Evolutionary conservation across 2,797 vertebrate species (phyloP).

Genomic region (Sebastes glaucus): DNA sequence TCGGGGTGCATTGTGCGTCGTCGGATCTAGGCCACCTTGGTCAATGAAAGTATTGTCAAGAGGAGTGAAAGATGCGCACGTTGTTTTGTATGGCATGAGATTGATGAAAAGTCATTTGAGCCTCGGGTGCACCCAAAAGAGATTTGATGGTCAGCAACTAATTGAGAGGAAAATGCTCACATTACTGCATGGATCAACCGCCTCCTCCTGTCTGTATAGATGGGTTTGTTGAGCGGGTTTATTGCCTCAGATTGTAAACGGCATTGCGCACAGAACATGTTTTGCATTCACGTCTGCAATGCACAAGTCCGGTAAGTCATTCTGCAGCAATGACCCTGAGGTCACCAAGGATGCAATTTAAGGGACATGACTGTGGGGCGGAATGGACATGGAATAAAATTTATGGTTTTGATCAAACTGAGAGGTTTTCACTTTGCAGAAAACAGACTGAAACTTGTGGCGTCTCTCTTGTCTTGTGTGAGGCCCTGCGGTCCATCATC

Average conservation of each 20-base stretch:
- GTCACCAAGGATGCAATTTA: neutral
- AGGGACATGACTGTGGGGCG: neutral
- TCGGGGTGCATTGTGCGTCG: constrained; percentile 47
- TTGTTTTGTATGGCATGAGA: neutral
- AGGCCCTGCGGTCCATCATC: constrained; percentile 4
- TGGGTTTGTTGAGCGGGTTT: neutral
- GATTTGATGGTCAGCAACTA: neutral
- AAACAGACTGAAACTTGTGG: constrained; percentile 10
- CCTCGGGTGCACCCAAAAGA: neutral
- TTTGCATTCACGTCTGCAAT: neutral
- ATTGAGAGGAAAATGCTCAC: too few species aligned
- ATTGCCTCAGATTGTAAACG: neutral
- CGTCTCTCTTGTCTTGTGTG: neutral
- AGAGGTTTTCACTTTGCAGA: neutral
- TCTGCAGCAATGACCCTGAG: neutral
- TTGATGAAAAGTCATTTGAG: neutral
- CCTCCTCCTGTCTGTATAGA: neutral
- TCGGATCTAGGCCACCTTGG: constrained; percentile 61
- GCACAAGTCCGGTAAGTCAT: neutral
- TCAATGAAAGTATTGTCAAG: constrained; percentile 61
- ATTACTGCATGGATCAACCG: too few species aligned
- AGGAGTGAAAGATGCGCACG: constrained; percentile 47
- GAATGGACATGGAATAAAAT: neutral
- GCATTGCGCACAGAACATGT: neutral
- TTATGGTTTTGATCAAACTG: neutral